These are phyloP conservation scores for Machimus atricapillus DNA, from an alignment of 2,888 invertebrate species.

Conservation along the genomic window DNA sequence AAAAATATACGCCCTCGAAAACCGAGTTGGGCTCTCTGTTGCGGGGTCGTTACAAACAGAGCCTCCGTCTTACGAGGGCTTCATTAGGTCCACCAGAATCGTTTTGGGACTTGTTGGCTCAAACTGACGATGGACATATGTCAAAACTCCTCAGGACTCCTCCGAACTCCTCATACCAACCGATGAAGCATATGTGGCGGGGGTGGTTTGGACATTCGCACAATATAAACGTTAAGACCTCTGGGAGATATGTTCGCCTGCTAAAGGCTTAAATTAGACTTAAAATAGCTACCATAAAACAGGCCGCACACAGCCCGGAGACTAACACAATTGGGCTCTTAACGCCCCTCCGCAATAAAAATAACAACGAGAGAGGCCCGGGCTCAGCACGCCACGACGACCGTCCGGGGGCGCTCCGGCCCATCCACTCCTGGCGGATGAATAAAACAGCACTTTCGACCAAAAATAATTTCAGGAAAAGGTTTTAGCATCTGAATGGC, in stretches of 20 bases:
- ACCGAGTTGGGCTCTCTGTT: background rate
- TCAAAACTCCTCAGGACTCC: background rate
- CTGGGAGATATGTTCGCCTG: background rate
- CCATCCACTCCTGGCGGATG: constrained; percentile 29
- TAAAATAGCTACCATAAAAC: constrained; percentile 40
- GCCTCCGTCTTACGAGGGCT: background rate
- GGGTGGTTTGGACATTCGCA: background rate
- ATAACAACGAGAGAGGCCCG: constrained; percentile 41
- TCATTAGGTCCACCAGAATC: background rate
- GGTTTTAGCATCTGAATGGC: constrained; percentile 27
- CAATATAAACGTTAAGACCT: background rate
- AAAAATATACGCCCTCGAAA: background rate
- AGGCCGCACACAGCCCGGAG: constrained; percentile 7
- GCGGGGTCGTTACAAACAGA: background rate
- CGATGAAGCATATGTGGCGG: background rate
- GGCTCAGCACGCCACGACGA: constrained; percentile 29
- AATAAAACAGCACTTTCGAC: constrained; percentile 37
- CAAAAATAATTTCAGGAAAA: constrained; percentile 33
- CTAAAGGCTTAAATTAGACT: constrained; percentile 31
- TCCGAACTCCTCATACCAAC: background rate
- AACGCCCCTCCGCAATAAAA: constrained; percentile 44
- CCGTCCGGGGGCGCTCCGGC: background rate
- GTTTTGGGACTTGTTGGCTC: background rate
- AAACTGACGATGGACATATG: background rate
- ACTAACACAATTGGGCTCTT: constrained; percentile 44